Conservation (phyloP, 2,113 vertebrate species). For the Chionodraco myersi region DNA sequence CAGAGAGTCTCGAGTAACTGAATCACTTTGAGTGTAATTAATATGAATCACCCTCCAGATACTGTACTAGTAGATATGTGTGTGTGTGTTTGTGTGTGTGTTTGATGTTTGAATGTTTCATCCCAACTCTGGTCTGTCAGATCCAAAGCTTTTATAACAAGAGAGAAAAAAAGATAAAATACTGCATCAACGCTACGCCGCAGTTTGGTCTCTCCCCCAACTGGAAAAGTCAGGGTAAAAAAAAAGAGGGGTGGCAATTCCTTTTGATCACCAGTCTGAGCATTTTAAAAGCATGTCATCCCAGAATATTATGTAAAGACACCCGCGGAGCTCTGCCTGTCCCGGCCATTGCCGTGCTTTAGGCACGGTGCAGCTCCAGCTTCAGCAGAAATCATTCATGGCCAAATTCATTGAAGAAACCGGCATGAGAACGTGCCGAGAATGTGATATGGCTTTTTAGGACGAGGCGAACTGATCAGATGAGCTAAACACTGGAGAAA, state of each 20-base stretch:
- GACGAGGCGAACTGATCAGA: constrained; percentile 54
- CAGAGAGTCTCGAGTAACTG: constrained; percentile 41
- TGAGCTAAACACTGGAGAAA: constrained; percentile 43
- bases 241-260: constrained; percentile 38
- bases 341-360: constrained; percentile 53
- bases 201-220: constrained; percentile 75
- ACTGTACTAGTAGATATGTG: constrained; percentile 25
- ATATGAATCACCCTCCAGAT: constrained; percentile 60
- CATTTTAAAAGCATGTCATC: constrained; percentile 62
- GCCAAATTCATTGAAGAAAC: constrained; percentile 80
- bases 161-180: constrained; percentile 59
- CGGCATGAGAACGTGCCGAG: constrained; percentile 87
- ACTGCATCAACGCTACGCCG: constrained; percentile 78
- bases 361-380: constrained; percentile 58
- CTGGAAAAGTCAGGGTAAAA: constrained; percentile 55
- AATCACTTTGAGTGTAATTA: constrained; percentile 49
- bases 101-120: constrained; percentile 45
- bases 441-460: constrained; percentile 73
- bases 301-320: constrained; percentile 60
- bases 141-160: constrained; percentile 49
- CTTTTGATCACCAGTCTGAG: constrained; percentile 40
- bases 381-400: constrained; percentile 70
- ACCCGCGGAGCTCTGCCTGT: constrained; percentile 54
- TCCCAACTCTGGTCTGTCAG: constrained; percentile 49
- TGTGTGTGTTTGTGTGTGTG: not conserved